Conservation (phyloP, 2,113 vertebrate genomes). For the Dinomys branickii region DNA sequence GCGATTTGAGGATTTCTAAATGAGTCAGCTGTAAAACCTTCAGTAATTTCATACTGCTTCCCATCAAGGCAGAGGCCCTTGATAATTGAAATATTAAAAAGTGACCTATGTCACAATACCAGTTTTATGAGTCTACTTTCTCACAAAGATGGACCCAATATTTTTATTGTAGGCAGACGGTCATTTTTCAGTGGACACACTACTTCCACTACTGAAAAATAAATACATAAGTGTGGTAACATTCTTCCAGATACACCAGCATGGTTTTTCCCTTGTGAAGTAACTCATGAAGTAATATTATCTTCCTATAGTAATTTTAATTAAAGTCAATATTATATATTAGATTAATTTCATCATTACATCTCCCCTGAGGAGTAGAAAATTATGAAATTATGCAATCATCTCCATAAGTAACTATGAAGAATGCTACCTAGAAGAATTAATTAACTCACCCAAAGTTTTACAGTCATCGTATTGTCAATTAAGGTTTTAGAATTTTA, state of each 20-base stretch:
- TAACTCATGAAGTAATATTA: not conserved
- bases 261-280: not conserved
- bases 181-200: constrained; percentile 2
- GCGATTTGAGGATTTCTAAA: not conserved
- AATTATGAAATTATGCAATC: not conserved
- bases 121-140: not conserved
- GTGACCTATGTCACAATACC: not conserved
- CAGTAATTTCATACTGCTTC: not conserved
- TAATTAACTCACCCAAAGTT: not conserved
- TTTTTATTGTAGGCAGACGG: not conserved
- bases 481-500: not conserved
- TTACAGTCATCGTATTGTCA: not conserved
- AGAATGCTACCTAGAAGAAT: not conserved
- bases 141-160: not conserved
- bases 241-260: not conserved
- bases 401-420: constrained; percentile 7
- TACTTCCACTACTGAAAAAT: not conserved
- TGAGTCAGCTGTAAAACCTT: not conserved
- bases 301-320: constrained; percentile 43
- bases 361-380: not conserved
- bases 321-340: constrained; percentile 41
- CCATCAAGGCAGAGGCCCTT: constrained; percentile 11
- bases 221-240: not conserved
- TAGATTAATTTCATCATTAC: constrained; percentile 32
- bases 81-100: constrained; percentile 18